Percentiles rank a stretch among this genome's conserved stretches.
Conservation (phyloP, 37 sponge, comb jelly and placozoan genomes). For the Crambe crambe region DNA sequence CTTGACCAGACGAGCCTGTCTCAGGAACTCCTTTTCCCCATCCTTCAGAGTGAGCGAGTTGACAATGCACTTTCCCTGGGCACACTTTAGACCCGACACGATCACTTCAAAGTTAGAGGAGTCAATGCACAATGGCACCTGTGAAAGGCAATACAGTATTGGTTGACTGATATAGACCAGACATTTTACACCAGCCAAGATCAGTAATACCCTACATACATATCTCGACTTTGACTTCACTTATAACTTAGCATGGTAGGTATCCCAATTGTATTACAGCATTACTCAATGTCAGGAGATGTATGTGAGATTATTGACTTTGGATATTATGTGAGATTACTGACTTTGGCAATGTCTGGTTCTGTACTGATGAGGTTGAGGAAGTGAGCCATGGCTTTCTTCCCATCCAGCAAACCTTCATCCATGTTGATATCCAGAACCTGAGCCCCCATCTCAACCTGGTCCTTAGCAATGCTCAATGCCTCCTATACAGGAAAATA, state of each 20-base stretch:
- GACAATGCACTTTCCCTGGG: constrained; percentile 99
- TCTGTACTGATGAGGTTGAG: constrained; percentile 89
- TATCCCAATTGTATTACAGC: no score
- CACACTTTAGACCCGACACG: constrained; percentile 91
- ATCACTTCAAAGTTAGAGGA: constrained; percentile 97
- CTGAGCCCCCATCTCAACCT: constrained; percentile 97
- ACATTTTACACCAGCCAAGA: no score
- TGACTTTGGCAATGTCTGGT: constrained; percentile 87
- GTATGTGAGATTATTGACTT: neutral
- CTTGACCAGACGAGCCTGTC: constrained; percentile 78
- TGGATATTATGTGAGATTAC: no score
- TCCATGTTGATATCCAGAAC: constrained; percentile 98
- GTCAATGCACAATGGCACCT: constrained; percentile 97
- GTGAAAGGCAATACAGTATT: neutral
- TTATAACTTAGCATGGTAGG: no score
- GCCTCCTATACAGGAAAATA: no score
- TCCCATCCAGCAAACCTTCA: constrained; percentile 98
- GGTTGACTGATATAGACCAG: no score
- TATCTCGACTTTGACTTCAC: no score
- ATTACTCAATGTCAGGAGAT: no score
- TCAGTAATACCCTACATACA: no score
- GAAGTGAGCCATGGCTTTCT: constrained; percentile 82
- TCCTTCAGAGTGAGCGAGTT: constrained; percentile 98
- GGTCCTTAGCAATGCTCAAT: constrained; percentile 86
- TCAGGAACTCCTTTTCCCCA: constrained; percentile 93